A percentile compares a stretch with the other conserved stretches of the same genome.
Evolutionary conservation across 2,797 vertebrate genomes (phyloP).

Genomic region (Platyrinchus mystaceus): DNA sequence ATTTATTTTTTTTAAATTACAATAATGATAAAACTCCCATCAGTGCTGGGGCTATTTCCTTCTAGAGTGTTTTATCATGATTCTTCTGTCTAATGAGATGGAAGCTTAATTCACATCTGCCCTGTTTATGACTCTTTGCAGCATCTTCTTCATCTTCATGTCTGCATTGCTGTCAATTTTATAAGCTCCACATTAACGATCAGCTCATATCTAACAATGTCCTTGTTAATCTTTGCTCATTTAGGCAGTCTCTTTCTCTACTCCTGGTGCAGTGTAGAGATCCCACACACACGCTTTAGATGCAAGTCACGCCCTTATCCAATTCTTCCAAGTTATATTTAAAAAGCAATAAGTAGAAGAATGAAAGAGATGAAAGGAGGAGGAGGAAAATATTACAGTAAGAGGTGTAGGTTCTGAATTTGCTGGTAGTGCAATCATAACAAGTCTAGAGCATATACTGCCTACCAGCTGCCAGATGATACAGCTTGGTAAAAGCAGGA

Average conservation of each 20-base stretch:
- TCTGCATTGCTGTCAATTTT: background rate
- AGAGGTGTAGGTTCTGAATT: background rate
- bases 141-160: background rate
- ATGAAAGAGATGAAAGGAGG: background rate
- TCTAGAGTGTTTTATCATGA: background rate
- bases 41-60: background rate
- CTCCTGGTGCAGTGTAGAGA: background rate
- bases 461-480: background rate
- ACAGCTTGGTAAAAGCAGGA: background rate
- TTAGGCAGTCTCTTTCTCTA: background rate
- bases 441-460: background rate
- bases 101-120: background rate
- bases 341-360: background rate
- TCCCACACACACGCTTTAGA: accelerated
- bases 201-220: background rate
- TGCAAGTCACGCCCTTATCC: background rate
- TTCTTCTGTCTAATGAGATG: background rate
- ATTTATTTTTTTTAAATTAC: background rate
- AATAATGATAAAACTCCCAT: background rate
- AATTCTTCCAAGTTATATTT: background rate
- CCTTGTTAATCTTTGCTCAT: background rate
- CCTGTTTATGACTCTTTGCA: background rate
- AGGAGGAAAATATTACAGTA: background rate
- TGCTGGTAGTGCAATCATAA: background rate
- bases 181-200: background rate